These are phyloP conservation scores for Heterocephalus glaber DNA, from an alignment of 2,113 vertebrate genomes.

Conservation along the genomic window DNA sequence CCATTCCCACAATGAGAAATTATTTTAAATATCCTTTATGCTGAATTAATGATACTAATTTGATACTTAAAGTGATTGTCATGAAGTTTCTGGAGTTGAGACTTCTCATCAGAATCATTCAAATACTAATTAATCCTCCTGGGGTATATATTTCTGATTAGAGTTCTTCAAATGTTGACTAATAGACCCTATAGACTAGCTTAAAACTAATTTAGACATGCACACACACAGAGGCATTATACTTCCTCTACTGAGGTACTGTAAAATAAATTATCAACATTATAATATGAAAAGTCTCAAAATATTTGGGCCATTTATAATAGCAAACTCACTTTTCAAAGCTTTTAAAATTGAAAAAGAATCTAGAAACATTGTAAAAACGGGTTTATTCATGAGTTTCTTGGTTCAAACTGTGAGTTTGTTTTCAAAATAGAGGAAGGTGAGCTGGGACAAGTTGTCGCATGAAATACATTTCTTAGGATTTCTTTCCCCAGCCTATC, in stretches of 20 bases:
- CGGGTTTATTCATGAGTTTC: constrained; percentile 39
- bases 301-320: neutral
- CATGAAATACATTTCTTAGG: neutral
- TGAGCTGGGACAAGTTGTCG: neutral
- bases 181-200: neutral
- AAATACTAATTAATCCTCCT: constrained; percentile 12
- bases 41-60: constrained; percentile 8
- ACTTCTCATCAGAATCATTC: constrained; percentile 33
- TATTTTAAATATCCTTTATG: neutral
- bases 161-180: constrained; percentile 21
- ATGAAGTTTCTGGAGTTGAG: constrained; percentile 18
- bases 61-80: constrained; percentile 35
- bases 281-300: neutral
- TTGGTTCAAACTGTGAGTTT: neutral
- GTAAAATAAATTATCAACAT: neutral
- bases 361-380: constrained; percentile 22
- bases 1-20: constrained; percentile 17
- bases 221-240: neutral
- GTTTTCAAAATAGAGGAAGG: constrained; percentile 59
- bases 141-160: constrained; percentile 29
- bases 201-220: neutral
- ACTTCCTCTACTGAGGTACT: neutral
- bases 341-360: constrained; percentile 41
- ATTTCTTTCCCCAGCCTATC: neutral
- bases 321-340: constrained; percentile 12